Base-by-base conservation (phyloP, 2,797 vertebrate species). In the Dallia pectoralis region DNA sequence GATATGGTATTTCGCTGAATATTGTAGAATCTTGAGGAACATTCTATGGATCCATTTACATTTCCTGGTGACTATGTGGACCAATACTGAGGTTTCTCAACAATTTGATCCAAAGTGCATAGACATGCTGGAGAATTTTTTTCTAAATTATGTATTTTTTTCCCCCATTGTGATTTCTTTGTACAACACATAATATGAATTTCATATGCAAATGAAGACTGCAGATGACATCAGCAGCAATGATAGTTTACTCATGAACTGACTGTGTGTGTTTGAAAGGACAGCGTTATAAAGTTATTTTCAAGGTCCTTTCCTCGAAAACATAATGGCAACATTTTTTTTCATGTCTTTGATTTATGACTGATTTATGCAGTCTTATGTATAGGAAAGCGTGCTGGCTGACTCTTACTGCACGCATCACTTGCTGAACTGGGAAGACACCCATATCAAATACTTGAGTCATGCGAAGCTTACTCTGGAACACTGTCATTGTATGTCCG, bases 381-480 rank as follows among this genome's bases (percentile, higher is more conserved):
- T 77, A 65, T 71, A 62, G 70, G 76, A 80, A 79, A 32, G 51
- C 67, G 76, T 69, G 32, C 32, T 75, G 69, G 79, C 82, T 77
- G 68, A 83, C 76, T 82, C 33, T 25, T 59, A 81, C 77, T 75
- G 71, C 62, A 61, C 29, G 64, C 56, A 72, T 32, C 79, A 36
- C 67, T 71, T 75, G 73, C 77, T 82, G 82, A 81, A 74, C 80
- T 72, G 74, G 73, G 80, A 84, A 64, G 86, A 75, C 86, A 88
- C 85, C 87, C 73, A 65, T 71, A 75, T 74, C 78, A 40, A 79
- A 86, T 83, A 87, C 81, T 87, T 89, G 81, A 80, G 76, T 89
- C 83, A 84, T 88, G 83, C 87, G 89, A 85, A 90, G 83, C 82
- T 86, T 91, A 88, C 86, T 91, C 91, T 88, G 67, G 56, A 74